A percentile compares a stretch with the other conserved stretches of the same genome.
These are phyloP conservation scores for Urocynchramus pylzowi DNA, from an alignment of 2,113 vertebrate genomes.

Conservation along the genomic window DNA sequence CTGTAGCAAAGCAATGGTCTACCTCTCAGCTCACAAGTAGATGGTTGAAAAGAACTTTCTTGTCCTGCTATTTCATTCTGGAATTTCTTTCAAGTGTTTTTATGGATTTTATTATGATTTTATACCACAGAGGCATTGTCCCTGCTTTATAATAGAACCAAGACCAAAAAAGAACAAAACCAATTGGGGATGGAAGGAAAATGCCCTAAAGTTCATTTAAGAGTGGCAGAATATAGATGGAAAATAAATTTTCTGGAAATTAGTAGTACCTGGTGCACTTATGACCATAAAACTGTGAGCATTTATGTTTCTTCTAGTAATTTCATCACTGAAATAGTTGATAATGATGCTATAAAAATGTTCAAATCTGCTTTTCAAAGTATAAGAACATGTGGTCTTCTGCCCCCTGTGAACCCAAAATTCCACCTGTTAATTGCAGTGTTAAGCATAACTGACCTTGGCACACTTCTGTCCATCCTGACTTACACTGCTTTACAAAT, in stretches of 20 bases:
- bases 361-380: neutral
- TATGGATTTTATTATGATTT: neutral
- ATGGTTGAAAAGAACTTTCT: neutral
- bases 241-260: neutral
- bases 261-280: neutral
- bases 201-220: neutral
- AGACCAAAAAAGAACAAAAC: neutral
- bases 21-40: neutral
- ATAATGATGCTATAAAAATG: neutral
- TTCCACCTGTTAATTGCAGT: neutral
- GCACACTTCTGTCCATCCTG: neutral
- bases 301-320: neutral
- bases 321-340: neutral
- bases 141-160: neutral
- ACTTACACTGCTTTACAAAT: neutral
- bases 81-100: neutral
- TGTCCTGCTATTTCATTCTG: neutral
- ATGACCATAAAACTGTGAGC: neutral
- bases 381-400: neutral
- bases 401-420: neutral
- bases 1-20: neutral
- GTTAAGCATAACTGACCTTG: neutral
- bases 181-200: neutral
- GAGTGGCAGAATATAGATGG: neutral
- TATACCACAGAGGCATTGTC: neutral